phyloP scores from a whole-genome alignment of 2,888 invertebrate genomes.

The Gisinianus flammeolus region DNA sequence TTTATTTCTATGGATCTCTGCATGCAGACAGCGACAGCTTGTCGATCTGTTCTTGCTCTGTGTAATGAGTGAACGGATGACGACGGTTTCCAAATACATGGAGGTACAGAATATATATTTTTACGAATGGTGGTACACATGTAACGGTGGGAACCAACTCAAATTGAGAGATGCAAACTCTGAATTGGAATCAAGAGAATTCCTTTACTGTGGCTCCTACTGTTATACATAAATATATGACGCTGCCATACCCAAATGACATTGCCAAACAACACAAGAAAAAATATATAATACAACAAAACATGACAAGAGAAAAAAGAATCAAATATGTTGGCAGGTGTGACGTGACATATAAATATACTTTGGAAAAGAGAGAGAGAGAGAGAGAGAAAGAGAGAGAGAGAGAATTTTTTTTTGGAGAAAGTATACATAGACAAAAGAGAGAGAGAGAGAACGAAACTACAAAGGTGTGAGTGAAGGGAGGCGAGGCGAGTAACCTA shows the following conservation, averaged over 20 bases:
- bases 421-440: slow-evolving; percentile 35
- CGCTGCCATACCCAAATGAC: background rate
- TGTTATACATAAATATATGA: background rate
- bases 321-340: background rate
- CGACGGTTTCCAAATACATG: too few species aligned
- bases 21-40: background rate
- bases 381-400: background rate
- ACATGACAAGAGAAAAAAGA: background rate
- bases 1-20: too few species aligned
- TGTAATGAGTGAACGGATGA: background rate
- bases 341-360: background rate
- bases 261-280: background rate
- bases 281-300: background rate
- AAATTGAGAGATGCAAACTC: too few species aligned
- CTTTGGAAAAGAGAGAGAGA: slow-evolving; percentile 31
- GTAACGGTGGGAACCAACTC: too few species aligned
- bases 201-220: background rate
- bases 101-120: background rate
- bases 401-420: background rate
- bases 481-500: slow-evolving; percentile 66
- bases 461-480: slow-evolving; percentile 41
- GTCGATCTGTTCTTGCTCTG: background rate
- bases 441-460: slow-evolving; percentile 36
- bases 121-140: background rate
- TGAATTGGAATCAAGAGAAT: too few species aligned